These are phyloP conservation scores for Caenorhabditis latens DNA, from an alignment of 1,140 invertebrate species.

Conservation along the genomic window DNA sequence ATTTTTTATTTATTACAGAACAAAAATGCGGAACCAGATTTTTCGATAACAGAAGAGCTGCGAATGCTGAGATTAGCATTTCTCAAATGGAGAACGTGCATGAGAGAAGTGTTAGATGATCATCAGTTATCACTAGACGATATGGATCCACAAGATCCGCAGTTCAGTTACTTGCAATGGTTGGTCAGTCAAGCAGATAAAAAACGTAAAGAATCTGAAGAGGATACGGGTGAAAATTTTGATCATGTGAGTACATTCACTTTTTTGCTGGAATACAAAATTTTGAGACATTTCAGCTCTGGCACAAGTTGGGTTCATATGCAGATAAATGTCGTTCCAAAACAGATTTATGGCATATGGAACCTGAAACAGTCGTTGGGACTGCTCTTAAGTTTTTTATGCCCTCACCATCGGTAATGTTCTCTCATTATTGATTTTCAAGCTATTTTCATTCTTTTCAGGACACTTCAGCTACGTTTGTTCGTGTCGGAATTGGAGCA, in stretches of 20 bases:
- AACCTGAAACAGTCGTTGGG: conserved; percentile 23
- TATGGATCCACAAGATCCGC: conserved; percentile 39
- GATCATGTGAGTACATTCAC: background rate
- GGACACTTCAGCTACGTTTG: conserved; percentile 30
- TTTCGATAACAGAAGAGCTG: conserved; percentile 8
- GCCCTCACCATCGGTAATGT: background rate
- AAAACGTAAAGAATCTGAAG: background rate
- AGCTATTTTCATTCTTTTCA: background rate
- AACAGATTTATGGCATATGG: conserved; percentile 44
- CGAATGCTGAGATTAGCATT: conserved; percentile 28
- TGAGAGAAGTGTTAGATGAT: background rate
- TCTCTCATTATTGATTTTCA: background rate
- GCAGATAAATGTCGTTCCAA: conserved; percentile 12
- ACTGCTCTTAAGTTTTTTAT: conserved; percentile 34
- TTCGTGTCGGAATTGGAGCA: conserved; percentile 3
- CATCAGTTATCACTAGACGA: conserved; percentile 20
- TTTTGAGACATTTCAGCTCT: background rate
- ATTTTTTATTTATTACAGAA: background rate
- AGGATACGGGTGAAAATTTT: background rate
- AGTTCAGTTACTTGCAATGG: conserved; percentile 35
- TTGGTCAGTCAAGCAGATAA: conserved; percentile 18
- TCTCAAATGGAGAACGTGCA: conserved; percentile 34
- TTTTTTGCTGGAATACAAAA: background rate
- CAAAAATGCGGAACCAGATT: background rate
- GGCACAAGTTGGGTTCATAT: conserved; percentile 10